These are phyloP conservation scores for Ochropleura plecta DNA, from an alignment of 2,888 invertebrate genomes.

Conservation along the genomic window DNA sequence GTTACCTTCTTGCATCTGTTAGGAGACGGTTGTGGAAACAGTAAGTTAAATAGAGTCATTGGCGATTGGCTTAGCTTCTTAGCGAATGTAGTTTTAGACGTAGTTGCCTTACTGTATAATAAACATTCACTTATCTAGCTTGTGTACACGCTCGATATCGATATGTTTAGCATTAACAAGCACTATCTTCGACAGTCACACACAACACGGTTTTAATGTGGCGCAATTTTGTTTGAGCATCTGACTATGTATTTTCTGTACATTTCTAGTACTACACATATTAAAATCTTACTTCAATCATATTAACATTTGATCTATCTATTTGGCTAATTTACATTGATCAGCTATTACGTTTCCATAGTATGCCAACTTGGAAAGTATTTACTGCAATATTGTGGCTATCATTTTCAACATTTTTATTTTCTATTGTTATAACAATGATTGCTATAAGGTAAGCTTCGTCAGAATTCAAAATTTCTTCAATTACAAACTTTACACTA, in stretches of 20 bases:
- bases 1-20: constrained; percentile 90
- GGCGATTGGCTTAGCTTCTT: constrained; percentile 88
- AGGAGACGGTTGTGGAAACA: constrained; percentile 91
- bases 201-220: constrained; percentile 54
- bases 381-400: constrained; percentile 41
- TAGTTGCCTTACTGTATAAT: constrained; percentile 76
- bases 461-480: constrained; percentile 41
- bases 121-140: constrained; percentile 68
- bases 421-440: constrained; percentile 29
- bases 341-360: constrained; percentile 35
- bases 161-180: constrained; percentile 62
- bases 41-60: constrained; percentile 88
- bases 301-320: constrained; percentile 47
- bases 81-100: constrained; percentile 72
- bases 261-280: constrained; percentile 41
- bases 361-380: constrained; percentile 38
- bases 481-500: constrained; percentile 41
- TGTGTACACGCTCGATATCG: constrained; percentile 61
- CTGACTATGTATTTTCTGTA: constrained; percentile 56
- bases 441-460: constrained; percentile 58
- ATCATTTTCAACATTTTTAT: constrained; percentile 33
- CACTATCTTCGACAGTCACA: constrained; percentile 59
- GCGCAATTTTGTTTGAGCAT: constrained; percentile 58
- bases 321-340: constrained; percentile 51
- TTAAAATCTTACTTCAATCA: constrained; percentile 52